phyloP scores from a whole-genome alignment of 2,888 invertebrate species.

The Cerastis leucographa region DNA sequence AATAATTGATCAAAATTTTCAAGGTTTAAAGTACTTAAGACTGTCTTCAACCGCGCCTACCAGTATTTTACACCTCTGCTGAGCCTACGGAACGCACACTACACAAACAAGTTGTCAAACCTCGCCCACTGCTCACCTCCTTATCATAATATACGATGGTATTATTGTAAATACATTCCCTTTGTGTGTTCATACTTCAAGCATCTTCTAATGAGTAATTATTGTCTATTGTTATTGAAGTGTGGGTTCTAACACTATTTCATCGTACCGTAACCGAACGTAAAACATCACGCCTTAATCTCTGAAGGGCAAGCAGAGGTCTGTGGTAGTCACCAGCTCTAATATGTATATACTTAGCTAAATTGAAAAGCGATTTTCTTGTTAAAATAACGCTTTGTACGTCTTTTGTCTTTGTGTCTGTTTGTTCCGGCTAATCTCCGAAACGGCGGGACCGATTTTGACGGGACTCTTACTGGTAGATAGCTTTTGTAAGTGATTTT shows the following conservation, averaged over 20 bases:
- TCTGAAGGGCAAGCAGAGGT: not conserved
- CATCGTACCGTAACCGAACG: not conserved
- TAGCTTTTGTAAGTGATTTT: no score
- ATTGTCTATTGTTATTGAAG: slow-evolving; percentile 17
- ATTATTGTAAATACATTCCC: slow-evolving; percentile 35
- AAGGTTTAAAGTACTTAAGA: not conserved
- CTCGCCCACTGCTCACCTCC: slow-evolving; percentile 50
- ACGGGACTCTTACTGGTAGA: no score
- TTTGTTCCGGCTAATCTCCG: no score
- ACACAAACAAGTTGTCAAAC: slow-evolving; percentile 25
- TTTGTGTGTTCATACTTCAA: slow-evolving; percentile 26
- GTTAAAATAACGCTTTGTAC: no score
- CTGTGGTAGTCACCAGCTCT: no score
- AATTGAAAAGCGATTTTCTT: no score
- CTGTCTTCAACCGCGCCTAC: not conserved
- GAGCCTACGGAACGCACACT: slow-evolving; percentile 14
- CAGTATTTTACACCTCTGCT: slow-evolving; percentile 28
- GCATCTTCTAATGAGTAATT: slow-evolving; percentile 20
- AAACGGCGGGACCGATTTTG: no score
- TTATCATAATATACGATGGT: slow-evolving; percentile 35
- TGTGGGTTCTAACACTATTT: slow-evolving; percentile 1
- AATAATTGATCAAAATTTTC: not conserved
- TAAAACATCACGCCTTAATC: not conserved
- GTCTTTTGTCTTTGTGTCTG: no score
- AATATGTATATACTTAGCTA: no score